Conservation (phyloP, 2,888 invertebrate species). For the Neoitamus cyanurus region DNA sequence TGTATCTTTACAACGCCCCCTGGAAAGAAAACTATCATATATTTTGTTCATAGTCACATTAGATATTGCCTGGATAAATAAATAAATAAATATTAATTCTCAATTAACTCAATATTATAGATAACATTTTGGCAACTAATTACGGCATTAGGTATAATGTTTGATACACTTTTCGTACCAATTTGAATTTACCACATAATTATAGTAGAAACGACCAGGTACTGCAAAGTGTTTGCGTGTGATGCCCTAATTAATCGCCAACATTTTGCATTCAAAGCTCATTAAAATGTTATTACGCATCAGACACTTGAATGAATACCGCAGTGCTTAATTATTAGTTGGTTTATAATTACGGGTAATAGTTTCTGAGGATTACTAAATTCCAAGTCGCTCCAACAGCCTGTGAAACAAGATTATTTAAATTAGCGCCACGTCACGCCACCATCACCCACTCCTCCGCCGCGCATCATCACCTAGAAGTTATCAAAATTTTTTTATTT, state of each 20-base stretch:
- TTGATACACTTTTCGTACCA: no score
- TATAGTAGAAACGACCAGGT: no score
- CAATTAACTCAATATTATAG: no score
- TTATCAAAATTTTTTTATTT: conserved; percentile 2
- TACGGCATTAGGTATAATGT: no score
- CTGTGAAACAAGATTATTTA: background rate
- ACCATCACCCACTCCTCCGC: background rate
- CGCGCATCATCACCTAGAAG: background rate
- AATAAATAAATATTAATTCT: no score
- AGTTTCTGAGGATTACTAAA: background rate
- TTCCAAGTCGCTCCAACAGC: background rate
- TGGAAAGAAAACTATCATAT: no score
- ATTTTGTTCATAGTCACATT: no score
- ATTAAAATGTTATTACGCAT: background rate
- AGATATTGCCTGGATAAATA: no score
- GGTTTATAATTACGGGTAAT: background rate
- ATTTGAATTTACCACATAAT: no score
- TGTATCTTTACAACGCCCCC: no score
- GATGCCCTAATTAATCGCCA: background rate
- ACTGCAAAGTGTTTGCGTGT: background rate
- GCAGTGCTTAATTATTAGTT: background rate
- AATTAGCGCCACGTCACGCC: no score
- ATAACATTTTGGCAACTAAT: no score
- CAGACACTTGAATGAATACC: background rate
- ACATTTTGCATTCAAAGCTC: background rate